A percentile compares a stretch with the other conserved stretches of the same genome.
phyloP scores from a whole-genome alignment of 2,888 invertebrate genomes.

The Chaetoderma sp. region DNA sequence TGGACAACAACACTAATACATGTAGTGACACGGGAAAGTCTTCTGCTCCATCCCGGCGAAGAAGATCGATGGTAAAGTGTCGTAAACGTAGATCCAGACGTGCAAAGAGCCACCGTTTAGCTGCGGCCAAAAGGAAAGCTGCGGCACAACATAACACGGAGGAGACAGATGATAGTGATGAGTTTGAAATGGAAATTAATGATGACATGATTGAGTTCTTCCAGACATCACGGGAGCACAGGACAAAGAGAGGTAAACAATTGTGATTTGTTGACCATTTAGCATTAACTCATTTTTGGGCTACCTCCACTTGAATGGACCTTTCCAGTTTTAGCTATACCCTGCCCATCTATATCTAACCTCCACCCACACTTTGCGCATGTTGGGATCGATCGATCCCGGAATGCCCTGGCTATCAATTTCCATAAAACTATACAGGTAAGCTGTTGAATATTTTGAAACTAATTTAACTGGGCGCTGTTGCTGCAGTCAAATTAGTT shows the following conservation, averaged over 20 bases:
- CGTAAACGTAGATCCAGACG: slow-evolving; percentile 6
- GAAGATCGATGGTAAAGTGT: background rate
- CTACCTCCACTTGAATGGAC: too few species aligned
- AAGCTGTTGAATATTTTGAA: too few species aligned
- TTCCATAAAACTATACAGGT: too few species aligned
- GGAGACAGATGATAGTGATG: slow-evolving; percentile 65
- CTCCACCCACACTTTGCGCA: too few species aligned
- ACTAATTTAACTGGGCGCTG: too few species aligned
- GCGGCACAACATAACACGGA: background rate
- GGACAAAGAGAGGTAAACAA: slow-evolving; percentile 68
- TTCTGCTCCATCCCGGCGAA: background rate
- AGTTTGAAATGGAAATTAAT: slow-evolving; percentile 74
- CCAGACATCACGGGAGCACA: slow-evolving; percentile 74
- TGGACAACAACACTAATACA: background rate
- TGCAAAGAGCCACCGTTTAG: background rate
- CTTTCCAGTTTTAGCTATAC: too few species aligned
- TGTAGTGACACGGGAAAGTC: background rate
- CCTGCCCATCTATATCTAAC: too few species aligned
- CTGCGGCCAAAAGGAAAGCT: background rate
- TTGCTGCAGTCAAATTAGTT: too few species aligned
- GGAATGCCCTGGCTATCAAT: too few species aligned
- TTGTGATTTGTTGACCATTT: background rate
- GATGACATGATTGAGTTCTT: slow-evolving; percentile 77
- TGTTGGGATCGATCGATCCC: too few species aligned
- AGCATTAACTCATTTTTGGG: too few species aligned